Evolutionary conservation across 2,797 vertebrate genomes (phyloP).

Genomic region (Mastacembelus armatus): DNA sequence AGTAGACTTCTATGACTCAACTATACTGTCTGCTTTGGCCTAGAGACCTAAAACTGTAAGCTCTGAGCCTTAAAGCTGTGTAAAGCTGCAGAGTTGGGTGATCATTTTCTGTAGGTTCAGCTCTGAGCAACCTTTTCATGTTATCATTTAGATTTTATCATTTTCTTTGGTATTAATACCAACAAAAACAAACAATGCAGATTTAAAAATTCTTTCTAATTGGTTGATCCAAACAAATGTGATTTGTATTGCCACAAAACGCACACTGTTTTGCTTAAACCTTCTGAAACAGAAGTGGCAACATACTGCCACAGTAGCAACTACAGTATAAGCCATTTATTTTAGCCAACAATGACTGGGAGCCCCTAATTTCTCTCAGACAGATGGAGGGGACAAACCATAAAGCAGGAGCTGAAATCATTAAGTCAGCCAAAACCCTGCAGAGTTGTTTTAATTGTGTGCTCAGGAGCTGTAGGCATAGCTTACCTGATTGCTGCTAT

Average conservation of each 20-base stretch:
- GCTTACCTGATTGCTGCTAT: slow-evolving; percentile 75
- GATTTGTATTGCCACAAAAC: neutral
- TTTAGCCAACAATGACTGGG: slow-evolving; percentile 70
- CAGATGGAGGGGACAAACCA: slow-evolving; percentile 77
- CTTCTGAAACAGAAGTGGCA: slow-evolving; percentile 35
- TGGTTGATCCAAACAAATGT: neutral
- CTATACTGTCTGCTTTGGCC: neutral
- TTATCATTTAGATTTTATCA: neutral
- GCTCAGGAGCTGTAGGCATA: slow-evolving; percentile 61
- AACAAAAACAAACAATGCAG: neutral
- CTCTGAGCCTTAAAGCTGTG: neutral
- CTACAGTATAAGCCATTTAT: slow-evolving; percentile 53
- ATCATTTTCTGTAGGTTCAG: neutral
- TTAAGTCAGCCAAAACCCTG: slow-evolving; percentile 76
- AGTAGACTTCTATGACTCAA: no score
- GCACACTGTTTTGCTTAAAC: slow-evolving; percentile 16
- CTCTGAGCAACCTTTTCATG: slow-evolving; percentile 2
- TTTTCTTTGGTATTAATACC: neutral
- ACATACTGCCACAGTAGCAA: slow-evolving; percentile 47
- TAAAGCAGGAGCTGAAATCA: slow-evolving; percentile 77
- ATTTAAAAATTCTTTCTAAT: neutral
- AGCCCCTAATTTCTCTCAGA: slow-evolving; percentile 72
- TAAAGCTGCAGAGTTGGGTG: neutral
- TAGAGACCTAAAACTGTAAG: slow-evolving; percentile 1
- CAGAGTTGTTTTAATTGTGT: slow-evolving; percentile 77